Evolutionary conservation across 2,888 invertebrate species (phyloP), one percentile per base, ranked within the genome.

Genomic region (Lochmaea capreae): DNA sequence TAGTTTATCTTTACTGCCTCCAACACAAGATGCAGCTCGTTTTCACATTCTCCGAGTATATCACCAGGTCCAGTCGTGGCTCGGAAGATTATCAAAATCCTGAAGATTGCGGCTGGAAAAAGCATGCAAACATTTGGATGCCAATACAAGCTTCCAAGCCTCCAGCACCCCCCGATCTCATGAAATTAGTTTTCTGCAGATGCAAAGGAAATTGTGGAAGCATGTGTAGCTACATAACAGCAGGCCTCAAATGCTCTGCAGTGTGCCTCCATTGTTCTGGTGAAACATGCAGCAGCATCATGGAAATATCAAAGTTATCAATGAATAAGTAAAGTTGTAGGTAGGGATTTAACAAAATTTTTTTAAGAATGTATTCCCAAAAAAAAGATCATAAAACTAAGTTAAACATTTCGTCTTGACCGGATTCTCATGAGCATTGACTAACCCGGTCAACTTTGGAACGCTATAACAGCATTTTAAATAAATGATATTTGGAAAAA

Each of bases 111-210:
- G 57, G 57, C 57, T 16, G 16, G 57, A 57, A 57, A 57, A 57
- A 57, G 16, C 57, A 57, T 57, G 16, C 16, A 54, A 54, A 54
- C n/a, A 3, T 54, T 54, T 54, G n/a, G 54, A 54, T 54, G 18
- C 54, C 54, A 54, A 43, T n/a, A n/a, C n/a, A n/a, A n/a, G n/a
- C n/a, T n/a, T n/a, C n/a, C n/a, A n/a, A n/a, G n/a, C n/a, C n/a
- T n/a, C n/a, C n/a, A n/a, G n/a, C n/a, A n/a, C n/a, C n/a, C n/a
- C n/a, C n/a, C n/a, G n/a, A n/a, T n/a, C n/a, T n/a, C n/a, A 49
- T 52, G 52, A 52, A 52, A 52, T 52, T 52, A 10, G 10, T 52
- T 12, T 52, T 52, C 12, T 11, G 52, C 12, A 52, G 52, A 52
- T 12, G 52, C 52, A 52, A 12, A 1, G 52, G 52, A 52, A 52